Base-by-base conservation (phyloP, 2,888 invertebrate genomes). In the Abrostola tripartita region DNA sequence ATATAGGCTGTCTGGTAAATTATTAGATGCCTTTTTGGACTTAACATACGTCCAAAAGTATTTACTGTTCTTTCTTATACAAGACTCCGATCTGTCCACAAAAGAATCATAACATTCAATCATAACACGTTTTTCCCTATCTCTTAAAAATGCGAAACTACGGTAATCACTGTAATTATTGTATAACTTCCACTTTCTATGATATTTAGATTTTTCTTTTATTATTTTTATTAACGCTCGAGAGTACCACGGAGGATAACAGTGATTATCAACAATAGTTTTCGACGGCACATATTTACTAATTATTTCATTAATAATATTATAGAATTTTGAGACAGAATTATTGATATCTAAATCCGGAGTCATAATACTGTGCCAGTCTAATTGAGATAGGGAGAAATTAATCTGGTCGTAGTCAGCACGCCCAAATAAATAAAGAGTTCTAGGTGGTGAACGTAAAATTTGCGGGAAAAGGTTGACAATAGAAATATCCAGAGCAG, bases 191-290 rank as follows among this genome's bases (percentile, higher is more conserved):
- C 59, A 52, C 37, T 50, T 59, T 49, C 37, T 47, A 44, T 56
- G 56, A 14, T 37, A 56, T 37, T 56, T 56, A 12, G 36, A 8
- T 38, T 59, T 59, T 37, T 52, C 59, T 37, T 42, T 59, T 10
- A 59, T 52, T 14, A 59, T 51, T 59, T 59, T 59, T 36, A 42
- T 52, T 37, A 59, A 37, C 9, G 59, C 51, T 10, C 52, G 36
- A 40, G 59, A 52, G 37, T 59, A 59, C 59, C 59, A 59, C 37
- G 44, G 14, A 37, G 59, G 59, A 44, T 42, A 59, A 10, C 41
- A 52, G 11, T 44, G 36, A 36, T 9, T 36, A 41, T 51, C 11
- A 24, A 52, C 7, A 37, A 14, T 9, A 9, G 9, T 41, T 59
- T 52, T 59, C 5, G 11, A 24, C 0, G 59, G 59, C 35, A 59